Conservation (phyloP, 2,888 invertebrate species). For the Epistrophella euchroma region DNA sequence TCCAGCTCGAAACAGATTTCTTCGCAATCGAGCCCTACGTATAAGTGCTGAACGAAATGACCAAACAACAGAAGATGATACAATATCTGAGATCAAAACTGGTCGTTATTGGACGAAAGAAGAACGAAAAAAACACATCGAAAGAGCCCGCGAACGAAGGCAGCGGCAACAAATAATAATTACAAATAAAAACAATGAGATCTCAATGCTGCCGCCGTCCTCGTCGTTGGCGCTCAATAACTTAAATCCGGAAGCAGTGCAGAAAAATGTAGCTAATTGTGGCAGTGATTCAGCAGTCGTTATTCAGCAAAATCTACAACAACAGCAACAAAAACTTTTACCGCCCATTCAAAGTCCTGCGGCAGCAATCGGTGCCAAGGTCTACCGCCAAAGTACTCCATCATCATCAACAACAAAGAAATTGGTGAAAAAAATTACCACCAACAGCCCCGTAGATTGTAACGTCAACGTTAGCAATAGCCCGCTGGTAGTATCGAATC, state of each 20-base stretch:
- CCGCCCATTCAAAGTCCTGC: constrained; percentile 83
- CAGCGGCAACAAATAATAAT: constrained; percentile 82
- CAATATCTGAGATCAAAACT: constrained; percentile 90
- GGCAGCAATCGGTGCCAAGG: constrained; percentile 79
- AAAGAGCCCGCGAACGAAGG: constrained; percentile 88
- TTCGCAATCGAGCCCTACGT: constrained; percentile 88
- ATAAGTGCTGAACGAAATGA: constrained; percentile 87
- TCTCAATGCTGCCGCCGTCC: constrained; percentile 6
- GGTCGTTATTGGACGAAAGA: constrained; percentile 91
- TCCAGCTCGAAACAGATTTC: constrained; percentile 87
- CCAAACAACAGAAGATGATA: constrained; percentile 91
- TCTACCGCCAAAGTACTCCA: constrained; percentile 46
- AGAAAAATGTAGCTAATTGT: constrained; percentile 12
- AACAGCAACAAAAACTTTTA: constrained; percentile 21
- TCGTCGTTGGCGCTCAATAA: neutral
- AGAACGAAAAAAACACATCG: constrained; percentile 90
- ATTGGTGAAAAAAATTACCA: constrained; percentile 77
- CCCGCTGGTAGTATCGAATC: constrained; percentile 77
- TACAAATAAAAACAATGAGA: constrained; percentile 60
- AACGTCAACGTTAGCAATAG: constrained; percentile 42
- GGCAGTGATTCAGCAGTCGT: constrained; percentile 1
- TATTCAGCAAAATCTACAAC: constrained; percentile 24
- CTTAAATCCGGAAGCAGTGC: constrained; percentile 12
- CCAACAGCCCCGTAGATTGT: constrained; percentile 74
- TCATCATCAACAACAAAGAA: constrained; percentile 44